Base-by-base conservation (phyloP, 2,797 vertebrate genomes). In the Pangasius djambal region DNA sequence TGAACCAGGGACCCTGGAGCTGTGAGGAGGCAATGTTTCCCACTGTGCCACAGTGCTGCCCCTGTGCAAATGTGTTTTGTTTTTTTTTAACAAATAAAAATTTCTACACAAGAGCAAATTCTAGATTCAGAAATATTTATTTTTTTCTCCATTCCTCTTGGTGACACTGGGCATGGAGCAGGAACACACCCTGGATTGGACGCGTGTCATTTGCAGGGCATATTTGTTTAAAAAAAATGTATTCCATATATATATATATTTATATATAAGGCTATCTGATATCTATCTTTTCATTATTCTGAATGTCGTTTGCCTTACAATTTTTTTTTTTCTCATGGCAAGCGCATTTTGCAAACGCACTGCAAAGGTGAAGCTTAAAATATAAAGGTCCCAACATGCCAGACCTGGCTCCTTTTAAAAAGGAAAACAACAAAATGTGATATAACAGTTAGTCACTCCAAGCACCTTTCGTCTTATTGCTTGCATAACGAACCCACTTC, bases 401-500 rank as follows among this genome's bases (percentile, higher is more conserved):
- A 61, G 48, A 83, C 28, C 28, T 44, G 37, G 40, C 61, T 83
- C 15, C 25, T 20, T 31, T 83, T 83, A 28, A 65, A 67, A 50
- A 57, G n/a, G 5, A 59, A 81, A 81, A 63, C 34, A 28, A 34
- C 34, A 83, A 31, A 67, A 44, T 50, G 7, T 84, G 28, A 67
- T 12, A n/a, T 67, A 84, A 84, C 61, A 65, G 59, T 67, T 67
- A 83, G 81, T 65, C 37, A n/a, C 81, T 83, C 37, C 12, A n/a
- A 83, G n/a, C 28, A 65, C 25, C 57, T 61, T 59, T 83, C 28
- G 15, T n/a, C 61, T 31, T 67, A 18, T 48, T 84, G 82, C 59
- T 84, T 84, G 82, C 59, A 50, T 67, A 84, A 84, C 59, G 13
- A 84, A 67, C 44, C 40, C 82, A 84, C 82, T 67, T 67, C 61